Base-by-base conservation (phyloP, 2,888 invertebrate genomes). In the Phanerotoma sp. region DNA sequence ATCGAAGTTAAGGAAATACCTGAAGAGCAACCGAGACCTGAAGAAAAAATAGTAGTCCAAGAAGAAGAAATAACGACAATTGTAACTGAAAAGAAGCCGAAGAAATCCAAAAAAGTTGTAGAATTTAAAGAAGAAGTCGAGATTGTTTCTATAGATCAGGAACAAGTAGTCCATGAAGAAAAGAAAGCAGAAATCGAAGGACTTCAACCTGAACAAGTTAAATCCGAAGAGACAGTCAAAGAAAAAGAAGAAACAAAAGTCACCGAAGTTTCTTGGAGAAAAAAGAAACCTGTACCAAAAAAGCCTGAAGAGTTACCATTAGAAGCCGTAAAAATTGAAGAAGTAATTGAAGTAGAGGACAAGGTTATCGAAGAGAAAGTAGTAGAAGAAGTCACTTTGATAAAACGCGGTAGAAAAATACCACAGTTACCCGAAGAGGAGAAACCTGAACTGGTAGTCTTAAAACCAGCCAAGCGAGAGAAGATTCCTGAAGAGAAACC, bases 151-250 rank as follows among this genome's bases (percentile, higher is more conserved):
- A 68, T 74, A 20, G 65, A 72, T 61, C 72, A 73, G 55, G 72
- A 75, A 35, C 57, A 67, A 46, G 35, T 69, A 3, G 71, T 74
- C 50, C 74, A 79, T 57, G 77, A 78, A 37, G 78, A 78, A 57
- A 70, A 75, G 18, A 55, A 64, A 15, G 61, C 66, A 32, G 58
- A 62, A 37, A 51, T 63, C 41, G 61, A 66, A 51, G 64, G 63
- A 13, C 46, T 58, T 25, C 40, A 57, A 37, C 56, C 60, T 10
- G 61, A 62, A 50, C 54, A 60, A 51, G 35, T 51, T 16, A 38
- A 7, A 16, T 9, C 42, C 41, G 10, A 47, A 35, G 42, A 55
- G 47, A 47, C 56, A 32, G 62, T 63, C 13, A 62, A 66, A 28
- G 56, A 68, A 11, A 61, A 64, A 51, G 51, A 61, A 49, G 28